phyloP scores from a whole-genome alignment of 2,888 invertebrate species.

The Polyommatus iphigenia region DNA sequence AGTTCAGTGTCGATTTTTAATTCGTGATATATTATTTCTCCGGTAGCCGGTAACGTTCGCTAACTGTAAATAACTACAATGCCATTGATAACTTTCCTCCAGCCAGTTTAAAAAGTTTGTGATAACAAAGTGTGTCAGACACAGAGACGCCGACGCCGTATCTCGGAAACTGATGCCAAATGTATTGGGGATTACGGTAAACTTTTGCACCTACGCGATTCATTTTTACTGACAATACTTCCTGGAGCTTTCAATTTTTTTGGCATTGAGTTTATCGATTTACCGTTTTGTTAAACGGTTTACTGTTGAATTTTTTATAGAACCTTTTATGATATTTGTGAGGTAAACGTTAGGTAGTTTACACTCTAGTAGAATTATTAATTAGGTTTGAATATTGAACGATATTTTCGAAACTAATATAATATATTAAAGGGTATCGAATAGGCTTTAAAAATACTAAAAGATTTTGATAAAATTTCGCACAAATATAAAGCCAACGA shows the following conservation, averaged over 20 bases:
- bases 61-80: slow-evolving; percentile 30
- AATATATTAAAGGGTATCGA: too few species aligned
- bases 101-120: slow-evolving; percentile 31
- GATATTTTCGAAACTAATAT: too few species aligned
- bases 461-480: too few species aligned
- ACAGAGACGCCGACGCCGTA: slow-evolving; percentile 30
- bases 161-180: slow-evolving; percentile 33
- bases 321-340: too few species aligned
- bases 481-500: too few species aligned
- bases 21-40: slow-evolving; percentile 25
- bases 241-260: background rate
- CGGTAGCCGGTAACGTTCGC: slow-evolving; percentile 21
- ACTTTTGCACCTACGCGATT: slow-evolving; percentile 33
- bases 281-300: too few species aligned
- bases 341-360: too few species aligned
- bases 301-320: too few species aligned
- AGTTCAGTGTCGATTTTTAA: background rate
- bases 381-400: too few species aligned
- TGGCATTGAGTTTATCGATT: background rate
- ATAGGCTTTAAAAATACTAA: too few species aligned
- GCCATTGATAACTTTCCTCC: slow-evolving; percentile 28
- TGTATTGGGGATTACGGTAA: slow-evolving; percentile 32
- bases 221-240: slow-evolving; percentile 29
- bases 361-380: too few species aligned
- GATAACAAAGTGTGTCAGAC: slow-evolving; percentile 34